Percentiles rank a stretch among this genome's conserved stretches.
These are phyloP conservation scores for Hedya salicella DNA, from an alignment of 2,888 invertebrate species.

Conservation along the genomic window DNA sequence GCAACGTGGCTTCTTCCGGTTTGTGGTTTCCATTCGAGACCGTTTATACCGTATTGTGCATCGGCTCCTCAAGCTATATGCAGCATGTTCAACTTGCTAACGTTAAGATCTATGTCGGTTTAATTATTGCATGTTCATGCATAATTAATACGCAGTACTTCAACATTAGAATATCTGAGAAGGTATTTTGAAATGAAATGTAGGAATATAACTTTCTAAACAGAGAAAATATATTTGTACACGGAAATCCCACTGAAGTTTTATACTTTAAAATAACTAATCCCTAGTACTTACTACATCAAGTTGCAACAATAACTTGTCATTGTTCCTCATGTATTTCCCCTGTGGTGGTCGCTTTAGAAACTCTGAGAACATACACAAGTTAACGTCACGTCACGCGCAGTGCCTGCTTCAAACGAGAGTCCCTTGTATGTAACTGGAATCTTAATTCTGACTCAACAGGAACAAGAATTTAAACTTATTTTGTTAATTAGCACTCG, in stretches of 20 bases:
- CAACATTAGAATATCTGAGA: no score
- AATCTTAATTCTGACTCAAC: constrained; percentile 29
- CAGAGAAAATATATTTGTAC: not conserved
- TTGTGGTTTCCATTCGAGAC: no score
- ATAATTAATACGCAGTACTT: no score
- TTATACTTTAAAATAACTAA: constrained; percentile 8
- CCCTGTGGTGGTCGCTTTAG: constrained; percentile 20
- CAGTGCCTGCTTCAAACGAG: constrained; percentile 12
- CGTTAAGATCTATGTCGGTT: no score
- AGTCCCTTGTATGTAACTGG: constrained; percentile 5
- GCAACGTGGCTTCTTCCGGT: no score
- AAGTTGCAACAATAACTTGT: not conserved
- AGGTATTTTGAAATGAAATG: no score
- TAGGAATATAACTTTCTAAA: no score
- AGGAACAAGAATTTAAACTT: constrained; percentile 31
- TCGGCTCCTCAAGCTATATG: no score
- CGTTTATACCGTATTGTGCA: no score
- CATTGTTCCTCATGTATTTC: constrained; percentile 24
- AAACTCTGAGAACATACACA: constrained; percentile 16
- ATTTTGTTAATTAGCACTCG: constrained; percentile 34
- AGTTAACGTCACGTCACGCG: constrained; percentile 8
- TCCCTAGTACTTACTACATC: not conserved
- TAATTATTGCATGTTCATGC: no score
- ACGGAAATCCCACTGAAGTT: not conserved
- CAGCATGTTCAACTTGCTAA: no score